These are phyloP conservation scores for Proisotoma minuta DNA, from an alignment of 2,888 invertebrate genomes.

Conservation along the genomic window DNA sequence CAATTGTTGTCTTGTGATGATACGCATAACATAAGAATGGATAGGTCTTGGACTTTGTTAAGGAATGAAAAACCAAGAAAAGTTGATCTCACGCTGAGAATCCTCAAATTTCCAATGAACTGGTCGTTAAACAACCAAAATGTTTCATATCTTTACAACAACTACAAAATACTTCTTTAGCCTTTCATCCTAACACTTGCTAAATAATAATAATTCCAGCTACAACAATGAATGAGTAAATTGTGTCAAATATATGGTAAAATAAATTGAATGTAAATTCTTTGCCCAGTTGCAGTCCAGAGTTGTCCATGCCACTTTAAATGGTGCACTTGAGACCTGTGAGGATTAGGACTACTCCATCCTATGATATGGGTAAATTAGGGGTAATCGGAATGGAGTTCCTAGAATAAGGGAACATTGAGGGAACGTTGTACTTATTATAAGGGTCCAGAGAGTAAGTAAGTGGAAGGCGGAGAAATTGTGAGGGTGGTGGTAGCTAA, in stretches of 20 bases:
- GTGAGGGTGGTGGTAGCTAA: no score
- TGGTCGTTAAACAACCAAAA: background rate
- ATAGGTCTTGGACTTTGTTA: background rate
- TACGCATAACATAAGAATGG: background rate
- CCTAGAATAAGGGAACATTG: no score
- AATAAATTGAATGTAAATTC: constrained; percentile 1
- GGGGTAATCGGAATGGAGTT: no score
- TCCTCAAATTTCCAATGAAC: constrained; percentile 7
- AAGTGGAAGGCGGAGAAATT: no score
- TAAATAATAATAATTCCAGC: background rate
- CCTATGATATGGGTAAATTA: no score
- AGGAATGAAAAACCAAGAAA: background rate
- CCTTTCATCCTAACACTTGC: background rate
- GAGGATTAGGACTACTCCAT: no score
- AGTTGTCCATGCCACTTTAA: no score
- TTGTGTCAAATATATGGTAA: background rate
- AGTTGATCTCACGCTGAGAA: constrained; percentile 5
- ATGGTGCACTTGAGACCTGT: no score
- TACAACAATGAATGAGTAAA: constrained; percentile 3
- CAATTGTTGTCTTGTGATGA: background rate
- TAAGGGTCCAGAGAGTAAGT: no score
- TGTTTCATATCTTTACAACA: background rate
- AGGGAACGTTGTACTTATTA: no score
- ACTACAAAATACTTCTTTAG: no score
- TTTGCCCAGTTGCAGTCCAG: background rate